Conservation (phyloP, 2,797 vertebrate genomes). For the Psittacula derbiana region DNA sequence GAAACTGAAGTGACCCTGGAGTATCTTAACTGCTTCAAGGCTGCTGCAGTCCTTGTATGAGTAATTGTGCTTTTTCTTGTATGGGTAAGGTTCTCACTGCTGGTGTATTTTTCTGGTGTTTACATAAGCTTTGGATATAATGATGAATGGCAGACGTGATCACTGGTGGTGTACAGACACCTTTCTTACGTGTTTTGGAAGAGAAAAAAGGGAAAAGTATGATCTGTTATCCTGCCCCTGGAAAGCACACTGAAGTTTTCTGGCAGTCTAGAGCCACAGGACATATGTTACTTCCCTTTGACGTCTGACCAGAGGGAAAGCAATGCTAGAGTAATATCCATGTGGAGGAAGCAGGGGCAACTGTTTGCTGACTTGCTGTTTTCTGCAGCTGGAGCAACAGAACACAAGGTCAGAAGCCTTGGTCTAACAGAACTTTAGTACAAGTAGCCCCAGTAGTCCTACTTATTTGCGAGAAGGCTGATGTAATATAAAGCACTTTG, state of each 20-base stretch:
- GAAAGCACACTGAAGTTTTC: background rate
- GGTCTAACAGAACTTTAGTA: background rate
- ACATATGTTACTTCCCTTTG: background rate
- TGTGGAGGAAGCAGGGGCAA: background rate
- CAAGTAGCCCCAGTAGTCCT: background rate
- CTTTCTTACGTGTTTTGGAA: background rate
- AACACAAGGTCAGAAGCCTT: background rate
- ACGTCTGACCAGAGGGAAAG: background rate
- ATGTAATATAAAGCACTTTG: background rate
- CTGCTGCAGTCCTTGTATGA: background rate
- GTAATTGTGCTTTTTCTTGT: background rate
- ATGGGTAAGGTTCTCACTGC: background rate
- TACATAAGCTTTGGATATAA: background rate
- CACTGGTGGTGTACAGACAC: background rate
- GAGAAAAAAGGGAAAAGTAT: background rate
- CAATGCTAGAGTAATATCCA: background rate
- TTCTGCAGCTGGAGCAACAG: background rate
- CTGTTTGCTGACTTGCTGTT: background rate
- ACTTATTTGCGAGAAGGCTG: background rate
- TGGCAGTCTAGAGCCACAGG: background rate
- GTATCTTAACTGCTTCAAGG: background rate
- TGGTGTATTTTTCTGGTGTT: background rate
- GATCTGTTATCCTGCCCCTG: background rate
- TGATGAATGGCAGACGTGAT: background rate
- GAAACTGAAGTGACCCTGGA: background rate